A percentile compares a stretch with the other conserved stretches of the same genome.
Conservation (phyloP, 2,113 vertebrate species). For the Manacus vitellinus region DNA sequence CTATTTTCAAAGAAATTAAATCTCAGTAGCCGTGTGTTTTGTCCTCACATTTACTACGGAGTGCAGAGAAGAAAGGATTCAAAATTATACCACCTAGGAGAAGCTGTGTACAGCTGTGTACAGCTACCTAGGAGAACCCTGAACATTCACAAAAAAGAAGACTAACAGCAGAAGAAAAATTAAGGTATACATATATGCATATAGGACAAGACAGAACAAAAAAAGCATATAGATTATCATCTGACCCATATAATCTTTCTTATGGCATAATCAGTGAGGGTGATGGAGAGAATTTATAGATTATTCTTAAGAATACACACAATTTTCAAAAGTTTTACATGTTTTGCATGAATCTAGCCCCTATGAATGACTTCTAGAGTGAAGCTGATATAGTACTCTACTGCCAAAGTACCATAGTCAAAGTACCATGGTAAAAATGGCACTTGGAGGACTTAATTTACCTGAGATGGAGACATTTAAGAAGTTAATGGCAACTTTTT, state of each 20-base stretch:
- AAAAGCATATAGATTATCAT: background rate
- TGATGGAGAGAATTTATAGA: background rate
- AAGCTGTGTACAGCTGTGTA: background rate
- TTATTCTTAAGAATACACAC: background rate
- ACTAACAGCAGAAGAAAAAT: background rate
- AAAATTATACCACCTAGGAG: constrained; percentile 50
- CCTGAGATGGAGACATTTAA: background rate
- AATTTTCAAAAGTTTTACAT: background rate
- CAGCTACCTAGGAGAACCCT: background rate
- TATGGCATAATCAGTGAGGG: background rate
- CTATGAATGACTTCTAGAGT: background rate
- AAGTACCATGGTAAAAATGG: background rate
- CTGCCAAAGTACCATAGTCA: background rate
- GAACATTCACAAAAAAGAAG: background rate
- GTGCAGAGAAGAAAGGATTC: background rate
- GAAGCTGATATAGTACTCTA: background rate
- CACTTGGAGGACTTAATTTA: background rate
- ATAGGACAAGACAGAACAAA: constrained; percentile 4
- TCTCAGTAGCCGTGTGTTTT: background rate
- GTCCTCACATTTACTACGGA: constrained; percentile 43
- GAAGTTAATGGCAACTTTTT: background rate
- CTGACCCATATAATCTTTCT: background rate
- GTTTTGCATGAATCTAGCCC: background rate
- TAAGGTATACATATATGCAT: background rate
- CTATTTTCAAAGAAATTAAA: constrained; percentile 53